Evolutionary conservation across 2,113 vertebrate genomes (phyloP).

Genomic region (Zosterops borbonicus): DNA sequence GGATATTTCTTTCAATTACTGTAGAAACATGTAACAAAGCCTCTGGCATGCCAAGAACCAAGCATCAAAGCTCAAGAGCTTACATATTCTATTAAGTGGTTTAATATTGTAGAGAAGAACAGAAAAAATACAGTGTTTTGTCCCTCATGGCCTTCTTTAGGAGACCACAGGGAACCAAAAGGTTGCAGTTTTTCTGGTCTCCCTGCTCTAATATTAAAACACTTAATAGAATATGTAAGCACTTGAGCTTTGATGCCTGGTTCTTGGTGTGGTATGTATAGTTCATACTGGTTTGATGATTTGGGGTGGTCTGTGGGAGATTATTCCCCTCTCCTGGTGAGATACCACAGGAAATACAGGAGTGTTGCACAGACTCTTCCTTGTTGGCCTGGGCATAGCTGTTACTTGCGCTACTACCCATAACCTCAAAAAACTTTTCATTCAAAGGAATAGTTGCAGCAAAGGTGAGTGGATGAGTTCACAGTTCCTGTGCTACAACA

Average conservation of each 20-base stretch:
- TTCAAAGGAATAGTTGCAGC: not conserved
- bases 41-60: conserved; percentile 56
- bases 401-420: not conserved
- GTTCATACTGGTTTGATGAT: conserved; percentile 35
- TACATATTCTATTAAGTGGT: conserved; percentile 62
- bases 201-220: conserved; percentile 45
- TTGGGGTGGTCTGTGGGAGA: conserved; percentile 48
- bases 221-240: conserved; percentile 59
- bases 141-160: conserved; percentile 19
- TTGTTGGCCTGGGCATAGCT: not conserved
- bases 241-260: conserved; percentile 44
- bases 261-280: not conserved
- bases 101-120: conserved; percentile 53
- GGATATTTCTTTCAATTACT: conserved; percentile 66
- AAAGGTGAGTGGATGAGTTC: not conserved
- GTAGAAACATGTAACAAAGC: conserved; percentile 64
- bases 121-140: conserved; percentile 39
- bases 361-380: not conserved
- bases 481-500: not conserved
- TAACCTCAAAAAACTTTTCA: conserved; percentile 8
- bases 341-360: conserved; percentile 23
- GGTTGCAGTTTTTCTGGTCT: conserved; percentile 29
- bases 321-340: conserved; percentile 42
- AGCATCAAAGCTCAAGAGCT: conserved; percentile 61
- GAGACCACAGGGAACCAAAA: conserved; percentile 19